phyloP scores from a whole-genome alignment of 2,888 invertebrate species.

The Oeneis ivallda region DNA sequence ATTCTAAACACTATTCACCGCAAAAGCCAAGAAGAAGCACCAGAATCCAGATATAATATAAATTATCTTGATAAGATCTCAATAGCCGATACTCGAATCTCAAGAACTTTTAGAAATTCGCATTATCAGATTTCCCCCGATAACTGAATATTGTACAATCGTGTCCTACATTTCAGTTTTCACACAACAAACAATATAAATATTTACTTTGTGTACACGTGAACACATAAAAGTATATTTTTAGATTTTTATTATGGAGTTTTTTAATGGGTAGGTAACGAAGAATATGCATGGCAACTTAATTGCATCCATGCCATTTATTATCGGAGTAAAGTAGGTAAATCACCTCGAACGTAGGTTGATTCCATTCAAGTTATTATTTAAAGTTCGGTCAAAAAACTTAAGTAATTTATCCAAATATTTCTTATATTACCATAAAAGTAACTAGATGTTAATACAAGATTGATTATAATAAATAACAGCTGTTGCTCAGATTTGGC shows the following conservation, averaged over 20 bases:
- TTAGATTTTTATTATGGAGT: not conserved
- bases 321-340: not conserved
- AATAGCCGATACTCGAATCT: not conserved
- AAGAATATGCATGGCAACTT: not conserved
- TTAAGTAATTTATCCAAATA: no score
- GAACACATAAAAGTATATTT: not conserved
- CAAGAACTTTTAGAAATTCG: not conserved
- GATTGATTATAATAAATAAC: no score
- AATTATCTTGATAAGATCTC: constrained; percentile 2
- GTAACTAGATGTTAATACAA: no score
- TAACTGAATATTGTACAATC: not conserved
- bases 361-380: no score
- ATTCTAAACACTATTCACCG: no score
- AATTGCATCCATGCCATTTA: not conserved
- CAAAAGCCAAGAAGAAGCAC: no score
- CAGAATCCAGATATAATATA: no score
- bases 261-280: constrained; percentile 2
- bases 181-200: constrained; percentile 10
- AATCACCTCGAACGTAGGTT: no score
- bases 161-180: constrained; percentile 14
- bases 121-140: constrained; percentile 13
- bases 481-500: no score
- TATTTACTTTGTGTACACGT: constrained; percentile 15
- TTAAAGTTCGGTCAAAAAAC: no score
- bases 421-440: no score